Evolutionary conservation across 2,888 invertebrate species (phyloP).

Genomic region (Xestia sexstrigata): DNA sequence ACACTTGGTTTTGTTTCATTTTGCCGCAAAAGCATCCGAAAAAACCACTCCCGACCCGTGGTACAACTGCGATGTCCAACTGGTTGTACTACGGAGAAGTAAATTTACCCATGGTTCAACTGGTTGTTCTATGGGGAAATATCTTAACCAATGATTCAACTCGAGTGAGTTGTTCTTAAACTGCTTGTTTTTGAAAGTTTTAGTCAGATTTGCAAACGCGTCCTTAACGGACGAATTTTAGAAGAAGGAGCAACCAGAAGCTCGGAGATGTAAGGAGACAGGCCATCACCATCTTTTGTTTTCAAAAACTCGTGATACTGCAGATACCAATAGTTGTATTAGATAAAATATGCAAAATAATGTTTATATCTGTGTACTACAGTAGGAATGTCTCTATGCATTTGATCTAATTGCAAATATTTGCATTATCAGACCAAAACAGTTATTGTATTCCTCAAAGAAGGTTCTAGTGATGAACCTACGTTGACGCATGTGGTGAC

Average conservation of each 20-base stretch:
- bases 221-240: neutral
- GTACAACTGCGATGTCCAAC: too few relatives aligned
- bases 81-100: too few relatives aligned
- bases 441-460: neutral
- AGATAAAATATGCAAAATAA: neutral
- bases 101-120: too few relatives aligned
- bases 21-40: too few relatives aligned
- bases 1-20: too few relatives aligned
- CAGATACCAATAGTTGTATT: neutral
- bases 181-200: too few relatives aligned
- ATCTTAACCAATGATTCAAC: too few relatives aligned
- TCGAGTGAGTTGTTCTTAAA: too few relatives aligned
- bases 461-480: slow-evolving; percentile 15
- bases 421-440: slow-evolving; percentile 1
- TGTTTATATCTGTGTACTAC: neutral
- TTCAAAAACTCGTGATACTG: neutral
- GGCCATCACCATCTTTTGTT: neutral
- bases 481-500: slow-evolving; percentile 14
- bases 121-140: too few relatives aligned
- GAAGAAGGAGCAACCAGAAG: neutral
- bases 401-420: slow-evolving; percentile 15
- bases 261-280: neutral
- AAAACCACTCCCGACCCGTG: too few relatives aligned
- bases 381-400: neutral
- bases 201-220: too few relatives aligned